Base-by-base conservation (phyloP, 2,888 invertebrate species). In the Synergus itoensis region DNA sequence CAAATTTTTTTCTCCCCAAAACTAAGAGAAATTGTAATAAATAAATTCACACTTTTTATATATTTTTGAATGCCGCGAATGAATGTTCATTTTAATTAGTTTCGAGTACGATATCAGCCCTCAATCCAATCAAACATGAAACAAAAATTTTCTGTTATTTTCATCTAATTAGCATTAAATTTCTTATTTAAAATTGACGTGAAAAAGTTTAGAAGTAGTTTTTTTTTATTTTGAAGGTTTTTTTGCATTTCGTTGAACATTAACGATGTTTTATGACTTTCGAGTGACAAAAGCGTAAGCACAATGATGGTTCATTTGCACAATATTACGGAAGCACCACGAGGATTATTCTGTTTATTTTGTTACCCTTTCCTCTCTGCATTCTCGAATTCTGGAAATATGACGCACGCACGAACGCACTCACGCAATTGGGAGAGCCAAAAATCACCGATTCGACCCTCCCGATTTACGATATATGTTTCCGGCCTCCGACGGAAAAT, bases 1-100 rank as follows among this genome's bases (percentile, higher is more conserved):
- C 81, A 80, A 79, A 63, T 82, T 80, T 82, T 53, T 73, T 28
- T n/a, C 53, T 36, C 36, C 21, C n/a, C 16, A 48, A 69, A 69
- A 69, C 48, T 41, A 41, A n/a, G 14, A 45, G 14, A 45, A 53
- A 53, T 53, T 28, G 21, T 60, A 12, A 60, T 8, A 18, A 60
- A 60, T 21, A 21, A 60, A 8, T 21, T 21, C 60, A 21, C 21
- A 21, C 60, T 12, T 60, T 60, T 21, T 4, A 21, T 60, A 60
- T 60, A 1, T 3, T 28, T 60, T 14, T 7, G 36, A 36, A 36
- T 36, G 5, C 36, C 36, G 36, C 5, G 5, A 36, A 36, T 36
- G 36, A 36, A 36, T 36, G 36, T 36, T 36, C 5, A 0, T 4
- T 36, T 36, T 36, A 36, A 36, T 36, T 36, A 36, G 36, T 36